Base-by-base conservation (phyloP, 2,888 invertebrate genomes). In the Eumacrocentrus americanus region DNA sequence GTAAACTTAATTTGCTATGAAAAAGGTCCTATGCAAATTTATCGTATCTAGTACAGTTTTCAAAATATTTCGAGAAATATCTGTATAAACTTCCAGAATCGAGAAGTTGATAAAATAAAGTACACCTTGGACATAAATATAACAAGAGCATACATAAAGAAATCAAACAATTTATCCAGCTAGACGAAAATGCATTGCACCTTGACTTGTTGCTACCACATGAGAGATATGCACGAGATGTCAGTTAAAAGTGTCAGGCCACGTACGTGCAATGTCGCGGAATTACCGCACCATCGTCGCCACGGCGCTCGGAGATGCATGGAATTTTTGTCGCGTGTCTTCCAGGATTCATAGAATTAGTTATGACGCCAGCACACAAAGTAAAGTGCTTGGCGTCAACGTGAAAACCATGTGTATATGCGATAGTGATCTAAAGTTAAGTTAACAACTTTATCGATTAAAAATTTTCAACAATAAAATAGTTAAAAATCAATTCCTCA, bases 241-340 rank as follows among this genome's bases (percentile, higher is more conserved):
- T 52, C 35, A 35, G 51, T 52, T 37, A 52, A 52, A 52, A 23
- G 51, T 38, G 38, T 22, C 37, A 38, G 35, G 51, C 44, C 20
- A 42, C 20, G 54, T 42, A 54, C 44, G 42, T 25, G 54, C 35
- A 16, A 54, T 12, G 16, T 54, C 23, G 12, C 23, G 23, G n/a
- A 23, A 46, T 46, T 46, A 25, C 25, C 23, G 12, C 42, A 25
- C 9, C 25, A 25, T 22, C 37, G 37, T 52, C 14, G 37, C 38
- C 47, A 55, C 44, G 40, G 35, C 44, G 55, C 55, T 60, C 46
- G 60, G 25, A 56, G 56, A 60, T 60, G 55, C 60, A 60, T 60
- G 60, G 60, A 60, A 60, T 60, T 60, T 60, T 60, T 60, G 55
- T 60, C 60, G 60, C 60, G 50, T 56, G 60, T 60, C 60, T 56